Evolutionary conservation across 1,140 invertebrate species (phyloP), one percentile per base, ranked within the genome.

Genomic region (Tachypleus tridentatus): DNA sequence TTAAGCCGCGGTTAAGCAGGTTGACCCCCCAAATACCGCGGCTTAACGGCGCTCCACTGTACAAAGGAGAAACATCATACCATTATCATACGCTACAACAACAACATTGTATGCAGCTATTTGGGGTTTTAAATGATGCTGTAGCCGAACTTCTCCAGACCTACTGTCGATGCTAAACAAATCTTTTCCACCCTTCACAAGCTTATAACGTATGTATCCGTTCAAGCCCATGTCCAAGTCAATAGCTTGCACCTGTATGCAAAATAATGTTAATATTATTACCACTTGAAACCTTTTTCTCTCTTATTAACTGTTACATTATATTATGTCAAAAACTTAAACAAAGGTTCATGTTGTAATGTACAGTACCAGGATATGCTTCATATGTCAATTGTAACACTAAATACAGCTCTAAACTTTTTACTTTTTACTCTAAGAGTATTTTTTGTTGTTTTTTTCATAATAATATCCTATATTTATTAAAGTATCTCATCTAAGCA

Each of bases 201-300:
- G 80, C 74, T 93, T 91, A 76, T 93, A 97, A 3, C 89, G 83
- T n/a, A 97, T 86, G 73, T 91, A 85, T 0, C 86, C 87, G 75
- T 95, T 95, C 74, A 91, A 87, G 59, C 84, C 85, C 72, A 85
- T 87, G 75, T 97, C 93, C 74, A 86, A 82, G 78, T 98, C 94
- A 11, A 87, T 81, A 3, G 93, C 93, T 72, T 90, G 86, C 1
- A 97, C 83, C 67, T 70, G 62, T 59, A 67, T 8, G 7, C 53
- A 7, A n/a, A 7, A 54, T 8, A 8, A 29, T 54, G 7, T 54
- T 54, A 8, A n/a, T 54, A 8, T 7, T 54, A 8, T 54, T 54
- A 54, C 53, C 53, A 54, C n/a, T 8, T 7, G 7, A 54, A n/a
- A 8, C 29, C 29, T 29, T 29, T 2, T 29, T 29, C 29, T 29